These are phyloP conservation scores for Protobothrops flavoviridis DNA, from an alignment of 2,113 vertebrate species.

Conservation along the genomic window DNA sequence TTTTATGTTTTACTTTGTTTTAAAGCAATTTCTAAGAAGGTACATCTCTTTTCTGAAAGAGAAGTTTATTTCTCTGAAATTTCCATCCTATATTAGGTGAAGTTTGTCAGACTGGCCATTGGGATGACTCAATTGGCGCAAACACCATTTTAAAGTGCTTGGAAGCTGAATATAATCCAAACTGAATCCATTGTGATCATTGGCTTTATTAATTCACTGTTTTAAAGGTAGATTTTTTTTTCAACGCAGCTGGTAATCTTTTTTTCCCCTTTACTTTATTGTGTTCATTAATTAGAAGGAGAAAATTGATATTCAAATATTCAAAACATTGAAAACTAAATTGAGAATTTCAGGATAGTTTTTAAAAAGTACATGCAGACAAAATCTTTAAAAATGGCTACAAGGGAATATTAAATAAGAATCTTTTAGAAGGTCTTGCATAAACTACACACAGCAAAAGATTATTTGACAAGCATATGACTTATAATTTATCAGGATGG, in stretches of 20 bases:
- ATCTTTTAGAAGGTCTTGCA: neutral
- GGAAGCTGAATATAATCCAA: constrained; percentile 31
- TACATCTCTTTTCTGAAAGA: neutral
- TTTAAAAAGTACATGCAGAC: neutral
- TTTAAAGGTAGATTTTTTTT: constrained; percentile 2
- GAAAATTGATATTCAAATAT: neutral
- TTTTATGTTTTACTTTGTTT: neutral
- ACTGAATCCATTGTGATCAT: constrained; percentile 31
- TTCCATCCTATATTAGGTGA: constrained; percentile 12
- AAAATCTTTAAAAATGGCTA: neutral
- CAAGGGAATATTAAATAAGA: neutral
- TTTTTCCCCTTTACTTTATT: neutral
- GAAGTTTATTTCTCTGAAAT: constrained; percentile 6
- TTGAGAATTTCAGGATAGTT: neutral
- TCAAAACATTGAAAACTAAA: neutral
- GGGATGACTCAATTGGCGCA: constrained; percentile 45
- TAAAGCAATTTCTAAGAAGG: neutral
- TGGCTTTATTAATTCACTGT: constrained; percentile 54
- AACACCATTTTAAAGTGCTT: constrained; percentile 28
- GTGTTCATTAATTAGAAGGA: neutral
- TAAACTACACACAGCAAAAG: neutral
- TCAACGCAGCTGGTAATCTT: neutral
- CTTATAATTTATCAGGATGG: neutral
- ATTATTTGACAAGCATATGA: neutral
- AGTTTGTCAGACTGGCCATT: neutral